Evolutionary conservation across 2,113 vertebrate species (phyloP).

Genomic region (Mellivora capensis): DNA sequence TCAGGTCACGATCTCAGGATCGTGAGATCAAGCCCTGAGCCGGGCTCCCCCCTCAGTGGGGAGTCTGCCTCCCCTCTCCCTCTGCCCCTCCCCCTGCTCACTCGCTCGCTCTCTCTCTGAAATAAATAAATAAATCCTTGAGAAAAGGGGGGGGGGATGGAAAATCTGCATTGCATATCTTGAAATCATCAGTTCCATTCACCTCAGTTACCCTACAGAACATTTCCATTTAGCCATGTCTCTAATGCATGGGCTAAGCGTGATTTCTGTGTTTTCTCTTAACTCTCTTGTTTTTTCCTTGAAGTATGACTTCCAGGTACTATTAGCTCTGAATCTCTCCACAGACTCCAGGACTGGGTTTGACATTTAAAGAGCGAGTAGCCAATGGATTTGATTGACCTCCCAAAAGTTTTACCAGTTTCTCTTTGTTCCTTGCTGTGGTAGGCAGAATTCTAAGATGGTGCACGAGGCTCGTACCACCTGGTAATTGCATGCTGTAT

Average conservation of each 20-base stretch:
- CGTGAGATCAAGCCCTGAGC: neutral
- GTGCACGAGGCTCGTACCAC: neutral
- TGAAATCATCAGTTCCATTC: constrained; percentile 12
- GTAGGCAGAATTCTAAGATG: neutral
- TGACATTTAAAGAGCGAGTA: neutral
- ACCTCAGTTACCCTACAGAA: neutral
- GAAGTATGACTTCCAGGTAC: neutral
- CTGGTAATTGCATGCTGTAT: neutral
- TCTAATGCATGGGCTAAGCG: neutral
- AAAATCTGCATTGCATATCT: neutral
- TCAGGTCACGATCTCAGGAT: neutral
- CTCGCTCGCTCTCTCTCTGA: too few species aligned
- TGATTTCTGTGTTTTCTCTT: neutral
- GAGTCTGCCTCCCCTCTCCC: neutral
- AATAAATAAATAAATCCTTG: too few species aligned
- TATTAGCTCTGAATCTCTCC: neutral
- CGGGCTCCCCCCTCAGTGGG: neutral
- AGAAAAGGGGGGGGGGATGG: neutral
- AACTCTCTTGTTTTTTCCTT: neutral
- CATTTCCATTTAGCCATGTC: neutral
- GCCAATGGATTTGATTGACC: neutral
- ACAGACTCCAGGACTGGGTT: neutral
- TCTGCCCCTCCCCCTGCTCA: neutral
- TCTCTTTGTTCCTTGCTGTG: neutral
- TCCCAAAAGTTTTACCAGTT: neutral